phyloP scores from a whole-genome alignment of 2,797 vertebrate species.

The Potorous gilbertii region DNA sequence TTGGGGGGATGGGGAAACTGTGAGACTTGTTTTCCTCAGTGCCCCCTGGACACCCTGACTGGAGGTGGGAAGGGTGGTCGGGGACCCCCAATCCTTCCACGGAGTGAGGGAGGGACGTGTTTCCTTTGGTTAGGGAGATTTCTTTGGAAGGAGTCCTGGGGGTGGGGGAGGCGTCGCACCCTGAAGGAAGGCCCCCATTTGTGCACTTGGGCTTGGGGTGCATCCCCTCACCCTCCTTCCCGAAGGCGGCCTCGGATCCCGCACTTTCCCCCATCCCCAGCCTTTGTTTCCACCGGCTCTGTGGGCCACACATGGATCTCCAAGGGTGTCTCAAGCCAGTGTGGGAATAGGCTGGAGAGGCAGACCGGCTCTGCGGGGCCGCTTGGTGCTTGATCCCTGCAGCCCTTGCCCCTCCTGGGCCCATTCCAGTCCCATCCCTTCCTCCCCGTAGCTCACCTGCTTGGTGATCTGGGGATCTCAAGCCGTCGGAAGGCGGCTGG shows the following conservation, averaged over 20 bases:
- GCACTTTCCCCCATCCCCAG: background rate
- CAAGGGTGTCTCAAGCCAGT: background rate
- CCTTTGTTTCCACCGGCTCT: background rate
- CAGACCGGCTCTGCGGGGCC: background rate
- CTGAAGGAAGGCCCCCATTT: background rate
- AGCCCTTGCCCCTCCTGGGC: background rate
- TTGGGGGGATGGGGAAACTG: constrained; percentile 67
- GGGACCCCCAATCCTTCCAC: constrained; percentile 17
- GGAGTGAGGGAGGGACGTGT: background rate
- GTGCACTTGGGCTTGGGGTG: constrained; percentile 60
- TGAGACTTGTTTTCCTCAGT: constrained; percentile 68
- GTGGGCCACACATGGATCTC: background rate
- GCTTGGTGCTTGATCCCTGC: background rate
- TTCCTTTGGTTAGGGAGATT: constrained; percentile 65
- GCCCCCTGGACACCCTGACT: constrained; percentile 30
- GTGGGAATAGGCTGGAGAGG: background rate
- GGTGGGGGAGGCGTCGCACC: constrained; percentile 41
- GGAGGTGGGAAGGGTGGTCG: constrained; percentile 25
- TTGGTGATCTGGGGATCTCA: background rate
- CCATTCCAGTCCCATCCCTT: background rate
- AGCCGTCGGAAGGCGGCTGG: background rate
- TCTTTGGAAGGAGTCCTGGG: constrained; percentile 65
- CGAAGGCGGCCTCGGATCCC: background rate
- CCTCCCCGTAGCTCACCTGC: background rate
- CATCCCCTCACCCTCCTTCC: constrained; percentile 45